Evolutionary conservation across 2,113 vertebrate species (phyloP).

Genomic region (Ciconia stormi): DNA sequence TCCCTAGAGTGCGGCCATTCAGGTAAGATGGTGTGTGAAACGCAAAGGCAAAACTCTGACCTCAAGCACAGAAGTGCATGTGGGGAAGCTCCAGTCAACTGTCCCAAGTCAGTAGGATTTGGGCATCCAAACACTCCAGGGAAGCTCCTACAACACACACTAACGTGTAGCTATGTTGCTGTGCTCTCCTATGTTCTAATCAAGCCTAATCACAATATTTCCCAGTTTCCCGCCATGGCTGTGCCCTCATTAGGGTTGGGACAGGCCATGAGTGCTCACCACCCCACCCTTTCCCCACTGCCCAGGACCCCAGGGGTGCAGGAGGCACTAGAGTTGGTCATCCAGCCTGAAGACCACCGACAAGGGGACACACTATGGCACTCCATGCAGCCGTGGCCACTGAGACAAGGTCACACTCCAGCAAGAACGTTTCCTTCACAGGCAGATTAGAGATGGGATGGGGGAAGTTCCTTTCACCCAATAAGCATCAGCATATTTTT

Average conservation of each 20-base stretch:
- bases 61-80: neutral
- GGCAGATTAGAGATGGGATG: neutral
- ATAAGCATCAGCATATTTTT: neutral
- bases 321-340: too few relatives aligned
- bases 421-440: neutral
- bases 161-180: neutral
- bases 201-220: neutral
- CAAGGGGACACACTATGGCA: neutral
- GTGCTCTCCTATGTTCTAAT: neutral
- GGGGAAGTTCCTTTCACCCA: neutral
- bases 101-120: neutral
- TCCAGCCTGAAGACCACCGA: neutral
- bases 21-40: neutral
- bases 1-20: neutral
- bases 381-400: neutral
- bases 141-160: neutral
- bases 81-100: fast-evolving
- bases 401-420: neutral
- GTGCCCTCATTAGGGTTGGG: neutral
- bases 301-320: neutral
- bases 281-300: neutral
- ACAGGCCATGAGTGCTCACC: neutral
- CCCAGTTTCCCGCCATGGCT: neutral
- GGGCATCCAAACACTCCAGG: neutral
- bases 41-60: neutral